Evolutionary conservation across 2,888 invertebrate genomes (phyloP), one percentile per base, ranked within the genome.

Genomic region (Camponotus fellah): DNA sequence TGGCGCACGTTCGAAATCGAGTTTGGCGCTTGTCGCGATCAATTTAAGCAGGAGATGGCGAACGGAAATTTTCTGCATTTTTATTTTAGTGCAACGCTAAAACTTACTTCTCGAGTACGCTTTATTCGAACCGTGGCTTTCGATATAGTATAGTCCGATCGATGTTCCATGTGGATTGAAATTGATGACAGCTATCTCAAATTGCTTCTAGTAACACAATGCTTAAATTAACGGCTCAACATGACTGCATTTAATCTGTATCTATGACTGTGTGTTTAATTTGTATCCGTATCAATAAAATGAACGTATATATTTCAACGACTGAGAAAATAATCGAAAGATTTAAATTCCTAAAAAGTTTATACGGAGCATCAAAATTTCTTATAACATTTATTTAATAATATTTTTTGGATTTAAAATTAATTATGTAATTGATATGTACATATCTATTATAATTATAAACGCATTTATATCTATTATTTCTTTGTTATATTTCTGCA

Each of bases 121-220:
- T 77, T 65, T 12, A 66, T 53, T 56, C 53, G 56, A 40, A 69
- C 56, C 49, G 58, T 58, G 40, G 40, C 12, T 46, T 37, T 72
- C 37, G 60, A 72, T 37, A 72, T 12, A 26, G 40, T 14, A 12
- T 32, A 26, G n/a, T 72, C 60, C 12, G 72, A 80, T 80, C 60
- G 37, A 80, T 80, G 62, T 71, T n/a, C 6, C 60, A 72, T 46
- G 60, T 72, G 72, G 37, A 72, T 71, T 62, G 72, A 80, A 80
- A 80, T 79, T 79, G 34, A 79, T 71, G 46, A 62, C 60, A 80
- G 60, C 46, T 72, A 43, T 12, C 37, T 80, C 46, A 71, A 17
- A 79, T 79, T 60, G 60, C 17, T 79, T 0, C 17, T 17, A 60
- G 37, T 80, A 79, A 79, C 8, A 71, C 17, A 71, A 71, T 60